Percentiles rank a stretch among this genome's conserved stretches.
Conservation (phyloP, 2,797 vertebrate genomes). For the Fistularia tabacaria region DNA sequence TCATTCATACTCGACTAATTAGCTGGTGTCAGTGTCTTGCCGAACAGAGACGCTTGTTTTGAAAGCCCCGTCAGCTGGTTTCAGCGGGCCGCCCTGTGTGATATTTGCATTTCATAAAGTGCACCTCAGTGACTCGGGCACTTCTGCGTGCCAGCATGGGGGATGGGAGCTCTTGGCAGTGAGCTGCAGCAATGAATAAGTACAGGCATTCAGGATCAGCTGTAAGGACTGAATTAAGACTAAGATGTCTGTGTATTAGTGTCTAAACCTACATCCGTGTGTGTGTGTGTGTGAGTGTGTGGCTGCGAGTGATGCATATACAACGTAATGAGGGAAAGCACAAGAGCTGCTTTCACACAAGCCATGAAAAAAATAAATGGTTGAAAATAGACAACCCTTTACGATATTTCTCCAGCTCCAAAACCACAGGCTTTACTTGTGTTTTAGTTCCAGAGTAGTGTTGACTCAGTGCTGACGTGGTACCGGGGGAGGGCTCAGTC, state of each 20-base stretch:
- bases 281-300: conserved; percentile 5
- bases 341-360: conserved; percentile 74
- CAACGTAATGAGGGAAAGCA: conserved; percentile 72
- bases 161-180: conserved; percentile 35
- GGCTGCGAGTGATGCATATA: conserved; percentile 41
- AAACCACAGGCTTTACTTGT: conserved; percentile 60
- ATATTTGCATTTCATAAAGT: conserved; percentile 66
- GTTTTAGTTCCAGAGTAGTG: conserved; percentile 55
- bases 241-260: conserved; percentile 51
- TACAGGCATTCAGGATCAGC: conserved; percentile 64
- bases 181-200: conserved; percentile 51
- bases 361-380: conserved; percentile 45
- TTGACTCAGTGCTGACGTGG: conserved; percentile 74
- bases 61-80: conserved; percentile 61
- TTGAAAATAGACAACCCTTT: conserved; percentile 68
- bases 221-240: conserved; percentile 68
- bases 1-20: conserved; percentile 59
- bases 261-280: conserved; percentile 25
- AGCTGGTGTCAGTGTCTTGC: conserved; percentile 68
- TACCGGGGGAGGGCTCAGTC: conserved; percentile 43
- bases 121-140: conserved; percentile 45
- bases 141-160: conserved; percentile 26
- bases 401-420: conserved; percentile 52
- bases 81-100: conserved; percentile 50
- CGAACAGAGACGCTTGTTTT: conserved; percentile 64